Base-by-base conservation (phyloP, 2,113 vertebrate genomes). In the Sinocyclocheilus maitianheensis region DNA sequence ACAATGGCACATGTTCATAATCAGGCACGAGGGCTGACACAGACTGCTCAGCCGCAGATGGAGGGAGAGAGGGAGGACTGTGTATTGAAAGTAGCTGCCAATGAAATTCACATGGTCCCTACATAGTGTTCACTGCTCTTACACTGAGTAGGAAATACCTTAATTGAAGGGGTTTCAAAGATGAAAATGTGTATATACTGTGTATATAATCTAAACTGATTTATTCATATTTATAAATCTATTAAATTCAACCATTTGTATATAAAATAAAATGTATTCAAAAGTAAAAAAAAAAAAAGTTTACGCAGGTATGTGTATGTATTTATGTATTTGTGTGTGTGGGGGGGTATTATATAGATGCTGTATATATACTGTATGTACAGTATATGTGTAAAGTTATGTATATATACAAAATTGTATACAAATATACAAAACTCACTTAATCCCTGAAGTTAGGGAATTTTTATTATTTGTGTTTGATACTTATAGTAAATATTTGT, bases 1-100 rank as follows among this genome's bases (percentile, higher is more conserved):
- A 62, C 75, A 84, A 13, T 30, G 34, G 81, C 85, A 83, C 77
- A 86, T 83, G 83, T 86, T 86, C 40, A 71, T 14, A 63, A 51
- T 86, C 74, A 79, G 30, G 22, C 63, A 58, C 34, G 4, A 76
- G 46, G 84, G 48, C 8, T 30, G 16, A 60, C 65, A 51, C 81
- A 67, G n/a, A 53, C 55, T 43, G 63, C 65, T 60, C 65, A 81
- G 48, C 37, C 53, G 30, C 67, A 76, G 74, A 76, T 26, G 43
- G 12, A 76, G n/a, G 7, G 40, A 67, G 8, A 48, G 40, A 48
- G 65, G 26, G 46, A 53, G 5, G 81, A 20, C 37, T 51, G 62
- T 37, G 48, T 20, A n/a, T 55, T 71, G 48, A 83, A 46, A 71
- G 18, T 34, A 37, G 65, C 24, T 22, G 46, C 7, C 3, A 26